phyloP scores from a whole-genome alignment of 2,113 vertebrate species.

The Alouatta palliata region DNA sequence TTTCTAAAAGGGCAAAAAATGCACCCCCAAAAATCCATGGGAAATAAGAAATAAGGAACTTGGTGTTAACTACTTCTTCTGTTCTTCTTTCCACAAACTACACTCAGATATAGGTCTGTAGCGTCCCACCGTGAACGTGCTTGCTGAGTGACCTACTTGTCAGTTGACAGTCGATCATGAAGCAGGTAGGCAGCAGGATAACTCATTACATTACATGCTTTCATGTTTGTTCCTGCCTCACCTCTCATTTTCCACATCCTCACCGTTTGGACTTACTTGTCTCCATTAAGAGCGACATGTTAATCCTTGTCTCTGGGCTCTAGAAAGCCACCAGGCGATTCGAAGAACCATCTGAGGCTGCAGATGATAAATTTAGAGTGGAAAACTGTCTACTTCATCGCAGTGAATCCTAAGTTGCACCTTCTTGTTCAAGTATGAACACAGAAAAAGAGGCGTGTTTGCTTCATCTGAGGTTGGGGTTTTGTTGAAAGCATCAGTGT shows the following conservation, averaged over 20 bases:
- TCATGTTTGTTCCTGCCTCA: background rate
- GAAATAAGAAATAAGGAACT: background rate
- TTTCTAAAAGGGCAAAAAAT: background rate
- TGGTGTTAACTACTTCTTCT: background rate
- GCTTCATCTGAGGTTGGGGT: background rate
- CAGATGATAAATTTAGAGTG: background rate
- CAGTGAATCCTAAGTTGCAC: background rate
- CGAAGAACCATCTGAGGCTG: background rate
- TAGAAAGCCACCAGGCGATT: background rate
- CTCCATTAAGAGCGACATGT: background rate
- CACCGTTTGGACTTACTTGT: background rate
- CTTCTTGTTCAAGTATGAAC: background rate
- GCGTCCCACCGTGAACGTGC: background rate
- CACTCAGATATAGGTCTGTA: background rate
- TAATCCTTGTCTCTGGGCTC: background rate
- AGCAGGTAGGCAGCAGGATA: background rate
- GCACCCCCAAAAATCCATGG: background rate
- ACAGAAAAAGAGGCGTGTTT: background rate
- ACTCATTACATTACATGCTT: background rate
- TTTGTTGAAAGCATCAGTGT: slow-evolving; percentile 15
- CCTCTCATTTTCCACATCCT: background rate
- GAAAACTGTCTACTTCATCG: background rate
- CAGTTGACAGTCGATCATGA: background rate
- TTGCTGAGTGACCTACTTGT: background rate
- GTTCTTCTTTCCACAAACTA: background rate